Evolutionary conservation across 2,113 vertebrate species (phyloP).

Genomic region (Ophthalmolycus amberensis): DNA sequence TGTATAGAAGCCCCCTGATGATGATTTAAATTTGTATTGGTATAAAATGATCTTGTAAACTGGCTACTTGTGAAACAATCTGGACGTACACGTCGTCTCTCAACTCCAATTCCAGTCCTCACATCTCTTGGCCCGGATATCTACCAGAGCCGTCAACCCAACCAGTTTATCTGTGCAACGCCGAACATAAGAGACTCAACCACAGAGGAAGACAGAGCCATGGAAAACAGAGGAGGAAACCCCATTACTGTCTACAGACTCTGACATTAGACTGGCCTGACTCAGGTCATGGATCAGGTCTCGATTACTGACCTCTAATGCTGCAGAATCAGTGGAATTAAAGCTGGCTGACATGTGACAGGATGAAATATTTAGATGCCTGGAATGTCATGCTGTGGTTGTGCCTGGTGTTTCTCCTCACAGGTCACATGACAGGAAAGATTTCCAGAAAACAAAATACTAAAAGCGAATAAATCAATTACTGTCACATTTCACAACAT

Average conservation of each 20-base stretch:
- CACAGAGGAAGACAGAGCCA: no score
- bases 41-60: no score
- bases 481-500: conserved; percentile 37
- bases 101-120: no score
- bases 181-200: not conserved
- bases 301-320: not conserved
- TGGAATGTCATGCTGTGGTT: not conserved
- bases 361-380: not conserved
- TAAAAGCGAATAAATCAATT: not conserved
- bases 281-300: not conserved
- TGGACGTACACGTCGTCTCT: no score
- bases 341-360: not conserved
- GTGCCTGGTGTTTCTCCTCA: conserved; percentile 2
- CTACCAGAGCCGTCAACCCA: not conserved
- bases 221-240: not conserved
- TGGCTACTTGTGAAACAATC: no score
- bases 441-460: not conserved
- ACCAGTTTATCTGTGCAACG: not conserved
- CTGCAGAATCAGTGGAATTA: not conserved
- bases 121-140: no score
- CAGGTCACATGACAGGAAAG: not conserved
- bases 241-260: not conserved
- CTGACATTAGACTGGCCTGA: not conserved
- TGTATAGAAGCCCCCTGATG: not conserved
- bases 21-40: no score